A percentile compares a stretch with the other conserved stretches of the same genome.
Conservation (phyloP, 2,888 invertebrate genomes). For the Rhimphoctona megacephalus region DNA sequence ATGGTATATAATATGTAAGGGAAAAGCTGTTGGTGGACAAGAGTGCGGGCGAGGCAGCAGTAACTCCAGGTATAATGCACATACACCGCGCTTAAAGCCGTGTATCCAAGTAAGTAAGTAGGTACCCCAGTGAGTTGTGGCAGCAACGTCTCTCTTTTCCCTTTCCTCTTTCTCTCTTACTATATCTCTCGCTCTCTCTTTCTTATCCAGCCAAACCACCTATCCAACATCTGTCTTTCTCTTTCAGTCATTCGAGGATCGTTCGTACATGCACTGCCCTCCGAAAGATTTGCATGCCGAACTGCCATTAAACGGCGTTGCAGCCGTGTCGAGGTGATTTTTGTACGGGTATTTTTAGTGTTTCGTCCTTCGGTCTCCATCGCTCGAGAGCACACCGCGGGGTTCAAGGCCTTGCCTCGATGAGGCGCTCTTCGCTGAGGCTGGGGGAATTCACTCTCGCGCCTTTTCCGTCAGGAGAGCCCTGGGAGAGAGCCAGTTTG, state of each 20-base stretch:
- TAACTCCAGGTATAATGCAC: conserved; percentile 61
- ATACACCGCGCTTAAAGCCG: conserved; percentile 54
- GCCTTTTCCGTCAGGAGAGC: conserved; percentile 65
- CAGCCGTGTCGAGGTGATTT: conserved; percentile 77
- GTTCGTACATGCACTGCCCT: conserved; percentile 68
- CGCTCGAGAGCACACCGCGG: conserved; percentile 67
- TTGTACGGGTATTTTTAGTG: conserved; percentile 81
- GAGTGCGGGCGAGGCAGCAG: conserved; percentile 60
- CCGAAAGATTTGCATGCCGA: conserved; percentile 77
- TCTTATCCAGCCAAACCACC: background rate
- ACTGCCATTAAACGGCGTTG: conserved; percentile 78
- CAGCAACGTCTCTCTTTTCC: conserved; percentile 56
- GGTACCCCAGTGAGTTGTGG: conserved; percentile 61
- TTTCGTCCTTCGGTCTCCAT: conserved; percentile 80
- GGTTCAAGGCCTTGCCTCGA: conserved; percentile 80
- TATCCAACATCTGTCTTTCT: conserved; percentile 45
- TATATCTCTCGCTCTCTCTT: background rate
- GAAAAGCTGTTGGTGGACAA: conserved; percentile 20
- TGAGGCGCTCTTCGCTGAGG: conserved; percentile 61
- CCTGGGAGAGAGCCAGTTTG: conserved; percentile 33
- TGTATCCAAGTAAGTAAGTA: conserved; percentile 65
- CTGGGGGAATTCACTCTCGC: conserved; percentile 38
- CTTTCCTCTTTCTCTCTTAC: conserved; percentile 11
- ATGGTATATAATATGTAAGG: conserved; percentile 39
- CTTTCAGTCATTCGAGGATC: conserved; percentile 61